Percentiles rank a stretch among this genome's conserved stretches.
phyloP scores from a whole-genome alignment of 1,140 invertebrate species.

The Theocolax elegans region DNA sequence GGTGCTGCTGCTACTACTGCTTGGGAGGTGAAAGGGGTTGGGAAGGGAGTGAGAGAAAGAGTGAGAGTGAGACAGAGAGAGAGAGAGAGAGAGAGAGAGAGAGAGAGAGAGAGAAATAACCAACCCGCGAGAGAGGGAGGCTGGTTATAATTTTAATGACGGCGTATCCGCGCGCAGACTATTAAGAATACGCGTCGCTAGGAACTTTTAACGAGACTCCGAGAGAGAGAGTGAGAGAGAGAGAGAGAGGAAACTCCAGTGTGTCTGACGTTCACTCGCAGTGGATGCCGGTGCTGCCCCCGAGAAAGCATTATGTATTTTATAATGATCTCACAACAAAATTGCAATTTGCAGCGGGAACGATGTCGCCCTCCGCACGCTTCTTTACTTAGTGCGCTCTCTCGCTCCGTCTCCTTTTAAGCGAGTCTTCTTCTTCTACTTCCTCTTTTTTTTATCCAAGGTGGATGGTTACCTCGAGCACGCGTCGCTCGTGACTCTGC shows the following conservation, averaged over 20 bases:
- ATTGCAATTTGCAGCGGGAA: conserved; percentile 62
- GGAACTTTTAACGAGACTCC: conserved; percentile 68
- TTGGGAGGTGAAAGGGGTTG: conserved; percentile 43
- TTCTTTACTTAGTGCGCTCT: conserved; percentile 22
- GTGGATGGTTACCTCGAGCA: background rate
- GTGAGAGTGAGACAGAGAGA: conserved; percentile 21
- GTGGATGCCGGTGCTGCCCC: background rate
- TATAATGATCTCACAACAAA: conserved; percentile 67
- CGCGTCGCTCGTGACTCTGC: background rate
- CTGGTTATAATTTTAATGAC: conserved; percentile 69
- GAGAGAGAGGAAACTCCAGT: too few species aligned
- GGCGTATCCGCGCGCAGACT: conserved; percentile 67
- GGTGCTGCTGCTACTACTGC: too few species aligned
- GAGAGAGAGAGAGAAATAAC: too few species aligned
- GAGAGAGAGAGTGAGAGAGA: conserved; percentile 38
- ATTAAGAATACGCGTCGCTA: conserved; percentile 70
- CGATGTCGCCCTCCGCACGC: conserved; percentile 51
- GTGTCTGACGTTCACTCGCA: background rate
- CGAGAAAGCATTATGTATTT: conserved; percentile 63
- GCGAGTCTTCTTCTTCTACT: too few species aligned
- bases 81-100: conserved; percentile 4
- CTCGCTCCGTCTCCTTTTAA: background rate
- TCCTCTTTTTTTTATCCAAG: background rate
- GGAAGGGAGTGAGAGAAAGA: conserved; percentile 37
- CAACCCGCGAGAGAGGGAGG: background rate